phyloP scores from a whole-genome alignment of 1,140 invertebrate genomes.

The Drusus annulatus region DNA sequence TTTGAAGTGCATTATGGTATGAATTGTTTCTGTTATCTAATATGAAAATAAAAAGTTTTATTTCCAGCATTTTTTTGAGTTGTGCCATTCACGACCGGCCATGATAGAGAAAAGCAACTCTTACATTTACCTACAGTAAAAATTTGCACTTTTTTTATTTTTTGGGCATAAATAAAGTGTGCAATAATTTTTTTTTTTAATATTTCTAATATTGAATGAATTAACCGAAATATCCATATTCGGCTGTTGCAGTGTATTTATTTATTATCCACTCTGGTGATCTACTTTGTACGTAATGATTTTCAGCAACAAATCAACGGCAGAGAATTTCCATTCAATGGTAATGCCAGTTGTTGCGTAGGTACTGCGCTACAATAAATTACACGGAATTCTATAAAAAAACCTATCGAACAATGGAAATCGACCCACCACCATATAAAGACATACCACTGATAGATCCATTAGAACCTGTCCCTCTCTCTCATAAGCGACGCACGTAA shows the following conservation, averaged over 20 bases:
- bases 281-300: background rate
- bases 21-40: no score
- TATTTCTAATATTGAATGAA: no score
- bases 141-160: no score
- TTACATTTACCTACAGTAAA: no score
- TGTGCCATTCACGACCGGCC: no score
- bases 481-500: background rate
- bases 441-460: background rate
- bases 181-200: no score
- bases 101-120: no score
- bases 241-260: background rate
- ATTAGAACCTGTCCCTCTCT: background rate
- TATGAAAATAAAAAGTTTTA: no score
- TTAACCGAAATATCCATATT: no score
- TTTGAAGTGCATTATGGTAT: no score
- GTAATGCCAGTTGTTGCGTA: slow-evolving; percentile 3
- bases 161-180: no score
- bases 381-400: slow-evolving; percentile 9
- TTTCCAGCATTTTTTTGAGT: no score
- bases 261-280: background rate
- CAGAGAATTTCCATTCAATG: slow-evolving; percentile 3
- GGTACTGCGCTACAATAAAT: slow-evolving; percentile 1
- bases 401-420: slow-evolving; percentile 12
- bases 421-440: background rate
- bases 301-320: background rate